These are phyloP conservation scores for Microctenopoma lineatum DNA, from an alignment of 2,797 vertebrate species.

Conservation along the genomic window DNA sequence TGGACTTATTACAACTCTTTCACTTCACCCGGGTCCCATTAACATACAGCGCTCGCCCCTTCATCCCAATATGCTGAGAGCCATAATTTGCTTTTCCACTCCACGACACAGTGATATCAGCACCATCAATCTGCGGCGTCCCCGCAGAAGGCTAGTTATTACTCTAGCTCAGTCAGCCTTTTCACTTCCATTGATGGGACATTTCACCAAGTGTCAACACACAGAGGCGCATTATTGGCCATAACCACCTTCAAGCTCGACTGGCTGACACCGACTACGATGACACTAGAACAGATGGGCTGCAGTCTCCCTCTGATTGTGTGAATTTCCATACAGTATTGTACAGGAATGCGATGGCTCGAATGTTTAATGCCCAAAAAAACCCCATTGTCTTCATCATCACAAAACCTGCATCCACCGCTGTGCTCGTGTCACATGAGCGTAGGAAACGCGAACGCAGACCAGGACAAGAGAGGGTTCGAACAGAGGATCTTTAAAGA, in stretches of 20 bases:
- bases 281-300: conserved; percentile 47
- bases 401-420: too few species aligned
- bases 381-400: neutral
- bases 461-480: too few species aligned
- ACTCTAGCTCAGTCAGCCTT: conserved; percentile 59
- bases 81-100: conserved; percentile 69
- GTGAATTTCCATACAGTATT: conserved; percentile 15
- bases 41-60: conserved; percentile 21
- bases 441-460: too few species aligned
- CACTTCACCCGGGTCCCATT: neutral
- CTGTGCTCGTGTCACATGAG: too few species aligned
- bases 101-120: conserved; percentile 58
- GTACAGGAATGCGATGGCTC: neutral
- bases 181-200: conserved; percentile 42
- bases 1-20: conserved; percentile 24
- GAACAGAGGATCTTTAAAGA: too few species aligned
- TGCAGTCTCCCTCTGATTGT: conserved; percentile 17
- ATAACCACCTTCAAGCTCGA: conserved; percentile 64
- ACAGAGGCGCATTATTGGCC: conserved; percentile 47
- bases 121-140: conserved; percentile 63
- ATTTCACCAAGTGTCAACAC: conserved; percentile 51
- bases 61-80: conserved; percentile 41
- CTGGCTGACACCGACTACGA: conserved; percentile 14
- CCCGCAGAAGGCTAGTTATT: conserved; percentile 57
- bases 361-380: neutral